Evolutionary conservation across 1,140 invertebrate genomes (phyloP).

Genomic region (Anoplolepis gracilipes): DNA sequence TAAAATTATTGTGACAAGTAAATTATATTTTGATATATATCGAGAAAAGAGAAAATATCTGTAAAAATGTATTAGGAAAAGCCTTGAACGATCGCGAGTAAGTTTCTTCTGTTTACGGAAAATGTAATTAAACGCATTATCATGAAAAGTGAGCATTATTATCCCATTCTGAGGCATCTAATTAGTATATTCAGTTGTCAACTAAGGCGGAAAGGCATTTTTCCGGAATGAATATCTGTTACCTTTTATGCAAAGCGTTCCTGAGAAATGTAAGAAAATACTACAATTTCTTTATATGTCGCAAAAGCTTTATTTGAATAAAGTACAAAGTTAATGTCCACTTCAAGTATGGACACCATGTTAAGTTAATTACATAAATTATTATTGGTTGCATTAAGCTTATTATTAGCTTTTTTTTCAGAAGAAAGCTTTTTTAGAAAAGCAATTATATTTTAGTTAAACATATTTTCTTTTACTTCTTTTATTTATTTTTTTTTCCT

Average conservation of each 20-base stretch:
- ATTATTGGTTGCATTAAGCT: not conserved
- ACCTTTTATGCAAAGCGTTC: not conserved
- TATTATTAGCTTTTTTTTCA: too few species aligned
- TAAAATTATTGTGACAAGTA: not conserved
- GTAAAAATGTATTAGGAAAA: constrained; percentile 55
- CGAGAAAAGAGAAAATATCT: constrained; percentile 38
- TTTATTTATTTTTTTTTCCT: not conserved
- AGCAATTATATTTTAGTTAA: not conserved
- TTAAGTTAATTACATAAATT: not conserved
- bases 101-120: constrained; percentile 45
- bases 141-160: constrained; percentile 60
- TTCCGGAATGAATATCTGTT: constrained; percentile 18
- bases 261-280: not conserved
- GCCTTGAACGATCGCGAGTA: constrained; percentile 32
- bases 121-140: constrained; percentile 44
- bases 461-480: constrained; percentile 9
- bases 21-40: constrained; percentile 35
- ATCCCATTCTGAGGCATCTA: constrained; percentile 53
- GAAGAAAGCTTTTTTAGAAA: too few species aligned
- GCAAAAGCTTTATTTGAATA: not conserved
- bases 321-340: not conserved
- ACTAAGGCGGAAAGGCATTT: constrained; percentile 47
- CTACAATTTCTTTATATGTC: constrained; percentile 16
- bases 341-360: not conserved
- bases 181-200: constrained; percentile 54